A percentile compares a stretch with the other conserved stretches of the same genome.
phyloP scores from a whole-genome alignment of 53 echinoderm and acorn worm genomes.

The Astropecten irregularis region DNA sequence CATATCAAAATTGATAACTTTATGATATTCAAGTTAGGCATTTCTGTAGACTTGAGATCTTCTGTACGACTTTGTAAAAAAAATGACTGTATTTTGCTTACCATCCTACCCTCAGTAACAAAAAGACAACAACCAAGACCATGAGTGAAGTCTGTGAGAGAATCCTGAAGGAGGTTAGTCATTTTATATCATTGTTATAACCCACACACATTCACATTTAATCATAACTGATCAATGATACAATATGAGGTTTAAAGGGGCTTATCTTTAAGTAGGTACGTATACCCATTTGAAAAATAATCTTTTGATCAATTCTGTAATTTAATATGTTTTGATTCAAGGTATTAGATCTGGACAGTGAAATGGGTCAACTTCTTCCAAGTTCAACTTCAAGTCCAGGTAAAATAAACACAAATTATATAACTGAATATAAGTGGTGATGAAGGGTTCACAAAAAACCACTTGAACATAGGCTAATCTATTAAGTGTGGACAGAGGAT shows the following conservation, averaged over 20 bases:
- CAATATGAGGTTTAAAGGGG: not conserved
- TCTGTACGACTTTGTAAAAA: too few species aligned
- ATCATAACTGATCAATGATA: not conserved
- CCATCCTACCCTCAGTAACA: too few species aligned
- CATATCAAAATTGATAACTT: too few species aligned
- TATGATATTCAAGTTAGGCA: too few species aligned
- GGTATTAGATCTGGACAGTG: constrained; percentile 23
- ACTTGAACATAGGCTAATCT: too few species aligned
- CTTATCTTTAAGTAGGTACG: not conserved
- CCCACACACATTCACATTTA: not conserved
- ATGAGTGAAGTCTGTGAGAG: constrained; percentile 26
- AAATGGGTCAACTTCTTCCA: not conserved
- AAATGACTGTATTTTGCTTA: too few species aligned
- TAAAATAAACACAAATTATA: not conserved
- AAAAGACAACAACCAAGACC: not conserved
- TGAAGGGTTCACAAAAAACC: not conserved
- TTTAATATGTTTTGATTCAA: not conserved
- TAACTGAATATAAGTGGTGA: not conserved
- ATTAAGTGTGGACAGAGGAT: too few species aligned
- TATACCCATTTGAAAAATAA: not conserved
- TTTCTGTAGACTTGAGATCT: too few species aligned
- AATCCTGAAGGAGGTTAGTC: constrained; percentile 33
- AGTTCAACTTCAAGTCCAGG: not conserved
- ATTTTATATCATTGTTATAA: too few species aligned
- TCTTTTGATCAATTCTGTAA: not conserved